Conservation (phyloP, 2,797 vertebrate genomes). For the Pseudochirops cupreus region DNA sequence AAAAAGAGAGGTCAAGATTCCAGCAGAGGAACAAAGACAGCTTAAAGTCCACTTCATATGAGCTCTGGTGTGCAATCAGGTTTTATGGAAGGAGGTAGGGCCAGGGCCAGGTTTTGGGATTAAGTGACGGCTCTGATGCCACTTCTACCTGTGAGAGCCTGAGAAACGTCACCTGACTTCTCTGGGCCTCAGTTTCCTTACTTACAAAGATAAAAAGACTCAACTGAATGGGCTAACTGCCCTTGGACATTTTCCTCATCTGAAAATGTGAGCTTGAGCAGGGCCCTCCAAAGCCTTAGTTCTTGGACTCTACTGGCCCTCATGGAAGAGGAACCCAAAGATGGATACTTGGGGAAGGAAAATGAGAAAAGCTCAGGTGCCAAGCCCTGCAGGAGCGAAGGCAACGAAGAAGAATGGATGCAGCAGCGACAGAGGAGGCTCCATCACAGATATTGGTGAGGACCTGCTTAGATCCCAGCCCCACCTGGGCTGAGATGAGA, state of each 20-base stretch:
- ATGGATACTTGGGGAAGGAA: background rate
- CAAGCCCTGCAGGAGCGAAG: background rate
- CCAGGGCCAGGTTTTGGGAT: background rate
- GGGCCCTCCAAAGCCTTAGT: background rate
- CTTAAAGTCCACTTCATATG: background rate
- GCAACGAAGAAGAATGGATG: background rate
- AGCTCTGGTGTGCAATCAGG: background rate
- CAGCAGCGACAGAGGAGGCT: background rate
- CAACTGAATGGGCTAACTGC: background rate
- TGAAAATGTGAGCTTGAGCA: background rate
- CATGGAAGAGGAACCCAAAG: background rate
- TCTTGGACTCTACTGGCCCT: background rate
- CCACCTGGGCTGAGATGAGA: background rate
- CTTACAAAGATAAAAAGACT: background rate
- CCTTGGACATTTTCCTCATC: background rate
- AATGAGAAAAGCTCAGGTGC: background rate
- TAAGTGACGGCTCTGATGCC: background rate
- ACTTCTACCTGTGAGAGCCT: background rate
- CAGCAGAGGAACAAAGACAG: background rate
- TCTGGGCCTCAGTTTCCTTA: background rate
- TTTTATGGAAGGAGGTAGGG: slow-evolving; percentile 61
- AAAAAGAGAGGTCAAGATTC: background rate
- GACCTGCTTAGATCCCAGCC: too few species aligned
- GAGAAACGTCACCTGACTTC: background rate
- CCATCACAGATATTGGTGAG: background rate